A percentile compares a stretch with the other conserved stretches of the same genome.
These are phyloP conservation scores for Xestia ashworthii DNA, from an alignment of 2,888 invertebrate species.

Conservation along the genomic window DNA sequence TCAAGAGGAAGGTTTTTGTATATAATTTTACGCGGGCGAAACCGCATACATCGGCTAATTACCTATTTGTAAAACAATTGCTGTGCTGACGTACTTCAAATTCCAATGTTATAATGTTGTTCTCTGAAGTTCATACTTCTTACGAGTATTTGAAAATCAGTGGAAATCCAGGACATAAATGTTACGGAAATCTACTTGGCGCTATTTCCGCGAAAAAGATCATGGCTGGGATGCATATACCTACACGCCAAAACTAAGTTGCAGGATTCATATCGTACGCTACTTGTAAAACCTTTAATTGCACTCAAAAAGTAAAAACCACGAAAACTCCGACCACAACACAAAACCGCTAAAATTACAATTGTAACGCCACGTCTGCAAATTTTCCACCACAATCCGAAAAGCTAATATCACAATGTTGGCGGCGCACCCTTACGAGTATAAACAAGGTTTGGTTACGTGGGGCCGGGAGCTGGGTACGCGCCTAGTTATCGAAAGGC, in stretches of 20 bases:
- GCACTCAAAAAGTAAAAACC: not conserved
- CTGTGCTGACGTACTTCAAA: too few relatives aligned
- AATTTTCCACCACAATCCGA: constrained; percentile 19
- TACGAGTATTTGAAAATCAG: too few relatives aligned
- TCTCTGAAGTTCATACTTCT: too few relatives aligned
- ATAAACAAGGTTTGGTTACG: constrained; percentile 22
- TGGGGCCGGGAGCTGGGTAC: not conserved
- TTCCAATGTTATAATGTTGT: too few relatives aligned
- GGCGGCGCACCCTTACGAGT: constrained; percentile 1
- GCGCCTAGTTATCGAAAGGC: constrained; percentile 40
- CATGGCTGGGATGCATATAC: not conserved
- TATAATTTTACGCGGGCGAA: too few relatives aligned
- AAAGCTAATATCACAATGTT: constrained; percentile 50
- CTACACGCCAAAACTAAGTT: not conserved
- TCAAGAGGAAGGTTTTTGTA: too few relatives aligned
- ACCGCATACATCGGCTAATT: too few relatives aligned
- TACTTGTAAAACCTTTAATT: not conserved
- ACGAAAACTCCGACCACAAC: not conserved
- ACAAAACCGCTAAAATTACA: constrained; percentile 19
- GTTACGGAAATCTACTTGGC: not conserved
- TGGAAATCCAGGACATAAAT: not conserved
- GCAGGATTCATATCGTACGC: not conserved
- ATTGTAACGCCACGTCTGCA: not conserved
- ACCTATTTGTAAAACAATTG: too few relatives aligned
- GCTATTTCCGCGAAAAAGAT: too few relatives aligned